A percentile compares a stretch with the other conserved stretches of the same genome.
These are phyloP conservation scores for Barbus barbus DNA, from an alignment of 2,113 vertebrate genomes.

Conservation along the genomic window DNA sequence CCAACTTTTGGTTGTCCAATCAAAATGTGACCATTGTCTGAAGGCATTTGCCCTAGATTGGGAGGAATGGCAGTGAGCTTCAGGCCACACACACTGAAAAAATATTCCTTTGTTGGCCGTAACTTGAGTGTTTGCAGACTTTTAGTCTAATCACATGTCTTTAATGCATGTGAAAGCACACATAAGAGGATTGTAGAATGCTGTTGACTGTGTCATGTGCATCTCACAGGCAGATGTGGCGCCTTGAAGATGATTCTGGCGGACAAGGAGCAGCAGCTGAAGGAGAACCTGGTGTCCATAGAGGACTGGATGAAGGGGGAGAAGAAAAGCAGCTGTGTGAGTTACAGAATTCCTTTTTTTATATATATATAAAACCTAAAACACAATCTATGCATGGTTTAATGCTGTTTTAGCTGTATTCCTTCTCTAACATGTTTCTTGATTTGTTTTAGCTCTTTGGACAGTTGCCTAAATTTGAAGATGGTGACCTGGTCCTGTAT, in stretches of 20 bases:
- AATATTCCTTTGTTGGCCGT: not conserved
- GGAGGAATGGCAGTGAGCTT: too few species aligned
- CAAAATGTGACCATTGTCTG: not conserved
- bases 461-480: slow-evolving; percentile 77
- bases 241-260: slow-evolving; percentile 72
- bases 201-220: slow-evolving; percentile 22
- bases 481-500: slow-evolving; percentile 72
- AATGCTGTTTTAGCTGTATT: not conserved
- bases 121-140: not conserved
- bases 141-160: too few species aligned
- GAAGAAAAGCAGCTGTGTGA: slow-evolving; percentile 64
- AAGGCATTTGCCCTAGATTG: slow-evolving; percentile 8
- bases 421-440: not conserved
- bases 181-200: not conserved
- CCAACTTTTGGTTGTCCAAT: not conserved
- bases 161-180: not conserved
- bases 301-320: slow-evolving; percentile 68
- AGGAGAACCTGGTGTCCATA: slow-evolving; percentile 66
- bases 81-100: not conserved
- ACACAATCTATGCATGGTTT: not conserved
- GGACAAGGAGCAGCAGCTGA: slow-evolving; percentile 72
- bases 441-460: slow-evolving; percentile 69
- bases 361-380: too few species aligned
- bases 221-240: slow-evolving; percentile 68
- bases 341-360: too few species aligned